Percentiles rank a stretch among this genome's conserved stretches.
Evolutionary conservation across 2,113 vertebrate genomes (phyloP).

Genomic region (Pelvicachromis taeniatus): DNA sequence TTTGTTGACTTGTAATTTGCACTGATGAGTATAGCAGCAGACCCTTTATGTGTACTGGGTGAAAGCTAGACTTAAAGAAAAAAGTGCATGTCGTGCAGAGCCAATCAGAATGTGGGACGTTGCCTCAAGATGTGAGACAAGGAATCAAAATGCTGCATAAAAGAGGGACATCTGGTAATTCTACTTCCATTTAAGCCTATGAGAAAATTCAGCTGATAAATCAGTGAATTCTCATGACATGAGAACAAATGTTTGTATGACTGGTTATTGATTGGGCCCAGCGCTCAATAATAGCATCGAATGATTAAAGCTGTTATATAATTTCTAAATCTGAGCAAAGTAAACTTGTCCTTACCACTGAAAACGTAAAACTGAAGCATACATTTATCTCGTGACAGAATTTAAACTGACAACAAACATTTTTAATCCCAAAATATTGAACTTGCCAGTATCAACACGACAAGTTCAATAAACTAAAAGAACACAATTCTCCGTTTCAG

Average conservation of each 20-base stretch:
- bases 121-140: background rate
- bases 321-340: background rate
- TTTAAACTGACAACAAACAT: background rate
- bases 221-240: background rate
- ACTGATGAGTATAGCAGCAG: too few species aligned
- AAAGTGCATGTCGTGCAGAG: background rate
- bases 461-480: background rate
- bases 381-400: background rate
- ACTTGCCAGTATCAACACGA: background rate
- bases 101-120: background rate
- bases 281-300: background rate
- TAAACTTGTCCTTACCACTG: background rate
- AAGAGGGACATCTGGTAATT: too few species aligned
- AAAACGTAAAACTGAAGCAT: accelerated
- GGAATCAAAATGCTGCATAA: background rate
- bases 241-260: background rate
- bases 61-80: background rate
- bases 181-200: background rate
- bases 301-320: background rate
- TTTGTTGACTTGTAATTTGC: background rate
- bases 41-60: background rate
- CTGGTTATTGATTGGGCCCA: accelerated
- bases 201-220: background rate
- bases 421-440: background rate
- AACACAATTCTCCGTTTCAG: background rate